Percentiles rank a stretch among this genome's conserved stretches.
phyloP scores from a whole-genome alignment of 2,113 vertebrate species.

The Panurus biarmicus region DNA sequence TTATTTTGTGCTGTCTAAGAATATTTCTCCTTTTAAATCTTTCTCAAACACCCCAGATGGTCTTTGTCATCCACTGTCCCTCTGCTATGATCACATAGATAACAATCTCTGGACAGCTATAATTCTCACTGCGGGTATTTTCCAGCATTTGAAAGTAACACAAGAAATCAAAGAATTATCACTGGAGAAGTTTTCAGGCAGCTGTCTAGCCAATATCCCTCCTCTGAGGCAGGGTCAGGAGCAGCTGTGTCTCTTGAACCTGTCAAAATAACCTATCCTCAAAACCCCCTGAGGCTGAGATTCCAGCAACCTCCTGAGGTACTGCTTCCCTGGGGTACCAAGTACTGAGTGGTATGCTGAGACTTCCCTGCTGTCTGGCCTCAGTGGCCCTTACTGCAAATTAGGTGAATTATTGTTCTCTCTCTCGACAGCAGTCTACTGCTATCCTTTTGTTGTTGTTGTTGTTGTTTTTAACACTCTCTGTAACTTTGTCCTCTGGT shows the following conservation, averaged over 20 bases:
- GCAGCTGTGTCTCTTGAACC: neutral
- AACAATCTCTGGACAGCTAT: neutral
- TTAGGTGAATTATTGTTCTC: neutral
- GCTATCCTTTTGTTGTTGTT: neutral
- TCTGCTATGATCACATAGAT: neutral
- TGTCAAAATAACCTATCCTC: neutral
- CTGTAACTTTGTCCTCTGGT: neutral
- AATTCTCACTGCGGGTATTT: neutral
- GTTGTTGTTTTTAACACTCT: neutral
- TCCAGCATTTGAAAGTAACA: neutral
- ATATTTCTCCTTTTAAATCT: neutral
- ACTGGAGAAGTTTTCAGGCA: neutral
- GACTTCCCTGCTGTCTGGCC: neutral
- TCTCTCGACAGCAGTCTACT: neutral
- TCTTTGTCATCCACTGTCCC: neutral
- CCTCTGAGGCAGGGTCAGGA: neutral
- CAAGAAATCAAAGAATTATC: neutral
- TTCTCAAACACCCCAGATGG: neutral
- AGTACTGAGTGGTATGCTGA: neutral
- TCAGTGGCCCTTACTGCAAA: neutral
- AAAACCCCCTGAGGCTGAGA: neutral
- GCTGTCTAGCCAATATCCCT: neutral
- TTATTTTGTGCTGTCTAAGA: neutral
- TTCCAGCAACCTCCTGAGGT: neutral
- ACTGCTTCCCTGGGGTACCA: neutral